Percentiles rank a stretch among this genome's conserved stretches.
Evolutionary conservation across 1,140 invertebrate genomes (phyloP).

Genomic region (Alviniconcha marisindica): DNA sequence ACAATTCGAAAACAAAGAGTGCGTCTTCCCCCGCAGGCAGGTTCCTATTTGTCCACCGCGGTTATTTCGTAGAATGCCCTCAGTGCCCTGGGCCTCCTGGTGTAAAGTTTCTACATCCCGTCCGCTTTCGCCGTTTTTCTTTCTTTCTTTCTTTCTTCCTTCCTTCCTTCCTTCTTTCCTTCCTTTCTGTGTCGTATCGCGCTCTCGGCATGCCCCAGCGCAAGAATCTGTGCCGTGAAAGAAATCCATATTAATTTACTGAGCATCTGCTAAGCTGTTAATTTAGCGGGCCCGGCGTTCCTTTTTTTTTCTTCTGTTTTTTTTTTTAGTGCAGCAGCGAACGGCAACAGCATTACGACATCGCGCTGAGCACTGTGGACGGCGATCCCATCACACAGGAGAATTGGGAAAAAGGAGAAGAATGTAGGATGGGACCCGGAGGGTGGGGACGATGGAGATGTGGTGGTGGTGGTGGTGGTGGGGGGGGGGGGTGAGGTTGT

Average conservation of each 20-base stretch:
- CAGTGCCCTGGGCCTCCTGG: too few relatives aligned
- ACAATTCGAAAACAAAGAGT: too few relatives aligned
- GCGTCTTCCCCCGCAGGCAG: too few relatives aligned
- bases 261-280: slow-evolving; percentile 36
- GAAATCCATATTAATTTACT: slow-evolving; percentile 39
- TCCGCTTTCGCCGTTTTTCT: not conserved
- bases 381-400: not conserved
- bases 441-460: too few relatives aligned
- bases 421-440: not conserved
- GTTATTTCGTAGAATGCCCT: not conserved
- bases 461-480: too few relatives aligned
- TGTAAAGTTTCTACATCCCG: not conserved
- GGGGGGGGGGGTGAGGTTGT: not conserved
- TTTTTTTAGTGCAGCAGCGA: not conserved
- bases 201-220: not conserved
- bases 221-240: not conserved
- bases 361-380: not conserved
- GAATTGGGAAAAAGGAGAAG: not conserved
- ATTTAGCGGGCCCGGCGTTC: too few relatives aligned
- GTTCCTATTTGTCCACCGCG: too few relatives aligned
- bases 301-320: too few relatives aligned
- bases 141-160: not conserved
- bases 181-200: not conserved
- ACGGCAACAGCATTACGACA: slow-evolving; percentile 18
- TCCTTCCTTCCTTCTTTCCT: not conserved